phyloP scores from a whole-genome alignment of 2,888 invertebrate genomes.

The Limnephilus marmoratus region DNA sequence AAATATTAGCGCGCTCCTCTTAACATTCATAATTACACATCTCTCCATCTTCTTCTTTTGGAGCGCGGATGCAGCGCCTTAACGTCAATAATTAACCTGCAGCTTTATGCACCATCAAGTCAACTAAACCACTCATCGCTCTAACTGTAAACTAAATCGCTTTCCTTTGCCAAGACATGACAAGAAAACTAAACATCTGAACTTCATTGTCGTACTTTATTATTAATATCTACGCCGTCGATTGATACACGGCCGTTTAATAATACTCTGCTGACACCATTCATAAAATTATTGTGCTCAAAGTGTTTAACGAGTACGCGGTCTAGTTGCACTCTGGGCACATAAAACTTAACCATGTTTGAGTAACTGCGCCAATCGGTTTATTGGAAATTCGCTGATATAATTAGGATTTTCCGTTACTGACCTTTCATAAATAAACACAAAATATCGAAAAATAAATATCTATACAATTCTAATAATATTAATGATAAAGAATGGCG shows the following conservation, averaged over 20 bases:
- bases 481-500: no score
- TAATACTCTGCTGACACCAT: neutral
- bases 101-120: neutral
- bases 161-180: neutral
- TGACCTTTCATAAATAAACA: neutral
- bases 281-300: neutral
- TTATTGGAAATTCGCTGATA: neutral
- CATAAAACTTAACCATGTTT: neutral
- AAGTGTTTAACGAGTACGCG: neutral
- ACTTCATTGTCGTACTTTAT: neutral
- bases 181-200: neutral
- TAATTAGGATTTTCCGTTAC: neutral
- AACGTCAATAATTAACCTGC: neutral
- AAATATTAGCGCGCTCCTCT: no score
- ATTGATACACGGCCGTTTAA: neutral
- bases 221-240: neutral
- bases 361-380: neutral
- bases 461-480: no score
- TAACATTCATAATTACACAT: no score
- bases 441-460: no score
- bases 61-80: no score
- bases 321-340: neutral
- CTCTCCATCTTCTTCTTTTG: no score
- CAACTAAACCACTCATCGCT: neutral
- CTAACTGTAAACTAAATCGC: neutral